These are phyloP conservation scores for human DNA, from an alignment of 2,113 vertebrate species.

Conservation along the genomic window DNA sequence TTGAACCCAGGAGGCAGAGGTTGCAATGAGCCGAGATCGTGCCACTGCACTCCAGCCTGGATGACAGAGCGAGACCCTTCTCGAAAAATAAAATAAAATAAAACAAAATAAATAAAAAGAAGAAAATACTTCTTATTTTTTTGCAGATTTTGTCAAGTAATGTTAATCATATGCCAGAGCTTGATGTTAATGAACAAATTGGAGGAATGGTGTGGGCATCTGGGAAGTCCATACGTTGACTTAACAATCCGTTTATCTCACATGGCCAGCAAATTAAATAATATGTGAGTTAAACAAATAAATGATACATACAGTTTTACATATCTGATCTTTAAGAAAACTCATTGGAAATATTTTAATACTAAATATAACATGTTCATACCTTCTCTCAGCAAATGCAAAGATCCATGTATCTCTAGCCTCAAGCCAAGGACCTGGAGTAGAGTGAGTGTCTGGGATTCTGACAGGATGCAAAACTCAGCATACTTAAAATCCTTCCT, in stretches of 20 bases:
- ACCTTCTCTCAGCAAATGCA: neutral
- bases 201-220: neutral
- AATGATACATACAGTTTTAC: neutral
- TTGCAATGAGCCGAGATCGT: too few species aligned
- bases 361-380: neutral
- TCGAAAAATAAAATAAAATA: too few species aligned
- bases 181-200: neutral
- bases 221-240: neutral
- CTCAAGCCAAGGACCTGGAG: neutral
- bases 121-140: neutral
- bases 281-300: neutral
- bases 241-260: neutral
- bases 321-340: neutral
- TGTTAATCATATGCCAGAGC: neutral
- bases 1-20: too few species aligned
- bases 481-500: neutral
- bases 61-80: too few species aligned
- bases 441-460: neutral
- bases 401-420: neutral
- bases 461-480: neutral
- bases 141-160: neutral
- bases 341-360: neutral
- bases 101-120: neutral
- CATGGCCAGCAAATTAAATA: neutral
- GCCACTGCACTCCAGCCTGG: too few species aligned